Percentiles rank a stretch among this genome's conserved stretches.
Evolutionary conservation across 35 echinoderm and acorn worm genomes (phyloP).

Genomic region (Hemicentrotus pulcherrimus): DNA sequence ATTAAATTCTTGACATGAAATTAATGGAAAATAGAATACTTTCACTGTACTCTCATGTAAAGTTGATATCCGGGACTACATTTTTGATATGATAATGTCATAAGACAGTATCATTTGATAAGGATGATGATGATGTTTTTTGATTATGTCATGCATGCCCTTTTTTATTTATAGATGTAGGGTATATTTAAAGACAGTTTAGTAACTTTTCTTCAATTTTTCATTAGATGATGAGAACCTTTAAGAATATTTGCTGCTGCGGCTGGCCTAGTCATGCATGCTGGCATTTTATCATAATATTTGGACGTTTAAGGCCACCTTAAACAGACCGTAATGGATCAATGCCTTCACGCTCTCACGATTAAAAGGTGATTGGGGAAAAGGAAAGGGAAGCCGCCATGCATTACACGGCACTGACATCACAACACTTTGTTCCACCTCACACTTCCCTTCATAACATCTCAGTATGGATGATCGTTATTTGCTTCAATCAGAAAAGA

Average conservation of each 20-base stretch:
- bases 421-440: not conserved
- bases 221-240: not conserved
- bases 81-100: no score
- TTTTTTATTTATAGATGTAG: no score
- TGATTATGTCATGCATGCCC: no score
- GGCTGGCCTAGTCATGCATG: not conserved
- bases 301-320: not conserved
- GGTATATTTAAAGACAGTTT: not conserved
- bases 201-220: not conserved
- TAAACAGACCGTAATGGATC: not conserved
- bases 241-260: not conserved
- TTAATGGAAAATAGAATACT: no score
- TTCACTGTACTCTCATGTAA: no score
- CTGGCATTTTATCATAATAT: not conserved
- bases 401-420: not conserved
- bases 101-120: no score
- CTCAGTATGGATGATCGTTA: not conserved
- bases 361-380: not conserved
- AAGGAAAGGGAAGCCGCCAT: not conserved
- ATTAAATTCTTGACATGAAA: no score
- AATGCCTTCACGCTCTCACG: not conserved
- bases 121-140: no score
- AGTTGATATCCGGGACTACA: no score
- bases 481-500: not conserved
- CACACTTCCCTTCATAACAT: constrained; percentile 2